Evolutionary conservation across 2,113 vertebrate species (phyloP).

Genomic region (Neodontobutis hainanensis): DNA sequence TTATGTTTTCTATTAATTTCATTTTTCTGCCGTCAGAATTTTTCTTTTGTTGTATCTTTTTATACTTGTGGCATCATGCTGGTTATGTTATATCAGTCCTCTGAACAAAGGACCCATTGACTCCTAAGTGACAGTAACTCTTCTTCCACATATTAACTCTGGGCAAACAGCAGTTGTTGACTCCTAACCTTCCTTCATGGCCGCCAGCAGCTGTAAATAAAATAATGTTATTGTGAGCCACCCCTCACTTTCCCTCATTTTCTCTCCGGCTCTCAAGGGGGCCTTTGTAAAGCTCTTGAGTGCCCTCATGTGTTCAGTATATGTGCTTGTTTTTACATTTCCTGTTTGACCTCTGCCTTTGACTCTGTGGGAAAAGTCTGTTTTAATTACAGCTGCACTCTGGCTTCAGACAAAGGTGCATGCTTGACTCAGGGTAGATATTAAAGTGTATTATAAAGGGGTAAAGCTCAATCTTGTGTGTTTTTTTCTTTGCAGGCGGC

Average conservation of each 20-base stretch:
- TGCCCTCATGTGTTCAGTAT: conserved; percentile 67
- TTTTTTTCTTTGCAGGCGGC: conserved; percentile 81
- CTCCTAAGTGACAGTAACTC: conserved; percentile 27
- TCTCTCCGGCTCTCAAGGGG: conserved; percentile 36
- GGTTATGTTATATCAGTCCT: conserved; percentile 26
- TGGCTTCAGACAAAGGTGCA: neutral
- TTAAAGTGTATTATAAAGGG: neutral
- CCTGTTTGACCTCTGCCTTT: neutral
- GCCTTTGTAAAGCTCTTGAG: conserved; percentile 58
- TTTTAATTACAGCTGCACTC: conserved; percentile 5
- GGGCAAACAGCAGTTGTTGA: conserved; percentile 55
- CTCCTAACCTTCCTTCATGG: conserved; percentile 53
- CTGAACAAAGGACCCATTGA: conserved; percentile 15
- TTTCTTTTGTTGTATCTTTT: neutral
- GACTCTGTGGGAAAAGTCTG: conserved; percentile 1
- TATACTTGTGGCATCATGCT: neutral
- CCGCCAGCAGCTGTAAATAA: conserved; percentile 51
- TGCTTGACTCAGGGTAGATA: neutral
- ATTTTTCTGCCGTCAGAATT: too few species aligned
- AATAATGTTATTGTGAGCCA: conserved; percentile 48
- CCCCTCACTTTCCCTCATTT: conserved; percentile 23
- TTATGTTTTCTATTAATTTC: too few species aligned
- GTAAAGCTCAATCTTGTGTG: neutral
- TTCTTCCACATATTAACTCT: conserved; percentile 36
- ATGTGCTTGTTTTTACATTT: conserved; percentile 5